Evolutionary conservation across 2,888 invertebrate species (phyloP).

Genomic region (Microdon myrmicae): DNA sequence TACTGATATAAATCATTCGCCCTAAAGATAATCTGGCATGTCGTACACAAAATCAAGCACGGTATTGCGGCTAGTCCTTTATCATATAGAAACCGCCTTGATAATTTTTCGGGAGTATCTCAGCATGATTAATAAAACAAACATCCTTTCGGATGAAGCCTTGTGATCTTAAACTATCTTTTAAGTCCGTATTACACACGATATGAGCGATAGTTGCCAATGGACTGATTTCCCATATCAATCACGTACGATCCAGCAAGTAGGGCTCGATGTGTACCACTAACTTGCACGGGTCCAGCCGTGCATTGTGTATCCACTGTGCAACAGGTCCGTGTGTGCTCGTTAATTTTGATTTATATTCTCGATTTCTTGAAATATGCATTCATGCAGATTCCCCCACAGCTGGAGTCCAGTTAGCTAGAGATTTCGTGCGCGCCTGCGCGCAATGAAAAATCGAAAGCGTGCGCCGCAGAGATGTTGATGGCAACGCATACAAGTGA

Average conservation of each 20-base stretch:
- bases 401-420: slow-evolving; percentile 32
- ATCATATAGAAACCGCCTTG: not conserved
- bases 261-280: slow-evolving; percentile 10
- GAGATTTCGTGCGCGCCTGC: slow-evolving; percentile 1
- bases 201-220: not conserved
- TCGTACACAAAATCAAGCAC: too few species aligned
- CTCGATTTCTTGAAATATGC: slow-evolving; percentile 46
- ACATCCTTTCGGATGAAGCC: slow-evolving; percentile 18
- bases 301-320: slow-evolving; percentile 18
- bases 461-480: slow-evolving; percentile 34
- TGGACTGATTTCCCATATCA: slow-evolving; percentile 42
- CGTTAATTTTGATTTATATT: slow-evolving; percentile 47
- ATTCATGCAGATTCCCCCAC: slow-evolving; percentile 46
- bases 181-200: slow-evolving; percentile 30
- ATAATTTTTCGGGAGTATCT: slow-evolving; percentile 8
- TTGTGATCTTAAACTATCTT: slow-evolving; percentile 19
- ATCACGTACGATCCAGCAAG: slow-evolving; percentile 44
- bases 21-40: too few species aligned
- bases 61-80: too few species aligned
- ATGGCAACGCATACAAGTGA: slow-evolving; percentile 9
- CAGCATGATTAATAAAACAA: slow-evolving; percentile 30
- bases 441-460: slow-evolving; percentile 42
- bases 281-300: not conserved
- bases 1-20: too few species aligned
- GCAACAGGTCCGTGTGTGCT: slow-evolving; percentile 47